Percentiles rank a stretch among this genome's conserved stretches.
phyloP scores from a whole-genome alignment of 2,113 vertebrate genomes.

The Silurus meridionalis region DNA sequence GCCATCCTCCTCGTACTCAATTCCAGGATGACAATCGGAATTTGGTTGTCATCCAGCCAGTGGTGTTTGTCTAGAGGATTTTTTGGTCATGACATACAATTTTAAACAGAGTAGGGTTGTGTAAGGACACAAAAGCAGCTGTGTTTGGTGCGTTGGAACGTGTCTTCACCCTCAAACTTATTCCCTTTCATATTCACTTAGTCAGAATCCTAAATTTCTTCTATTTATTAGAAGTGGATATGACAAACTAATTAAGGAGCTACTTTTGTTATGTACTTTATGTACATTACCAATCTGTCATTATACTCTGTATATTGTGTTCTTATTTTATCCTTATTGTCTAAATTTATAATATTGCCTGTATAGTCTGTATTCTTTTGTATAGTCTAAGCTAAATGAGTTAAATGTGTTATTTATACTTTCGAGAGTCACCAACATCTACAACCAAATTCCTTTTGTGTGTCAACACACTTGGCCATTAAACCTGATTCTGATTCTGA shows the following conservation, averaged over 20 bases:
- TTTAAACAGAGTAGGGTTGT: slow-evolving; percentile 50
- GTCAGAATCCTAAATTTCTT: slow-evolving; percentile 46
- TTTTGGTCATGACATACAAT: slow-evolving; percentile 45
- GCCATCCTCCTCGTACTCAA: background rate
- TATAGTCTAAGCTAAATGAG: no score
- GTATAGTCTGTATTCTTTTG: no score
- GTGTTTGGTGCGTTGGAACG: slow-evolving; percentile 63
- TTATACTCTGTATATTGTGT: no score
- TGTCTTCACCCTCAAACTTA: slow-evolving; percentile 51
- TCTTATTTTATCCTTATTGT: no score
- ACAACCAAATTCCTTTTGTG: no score
- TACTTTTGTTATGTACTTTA: background rate
- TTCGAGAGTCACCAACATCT: no score
- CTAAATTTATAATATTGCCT: no score
- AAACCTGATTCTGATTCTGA: no score
- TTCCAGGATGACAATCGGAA: background rate
- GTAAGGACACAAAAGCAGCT: slow-evolving; percentile 58
- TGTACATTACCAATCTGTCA: no score
- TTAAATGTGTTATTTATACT: no score
- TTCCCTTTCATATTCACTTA: slow-evolving; percentile 34
- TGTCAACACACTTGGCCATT: no score
- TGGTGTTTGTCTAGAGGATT: slow-evolving; percentile 43
- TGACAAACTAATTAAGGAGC: background rate
- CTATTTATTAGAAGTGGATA: background rate
- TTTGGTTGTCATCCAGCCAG: slow-evolving; percentile 47